Conservation (phyloP, 1,140 invertebrate genomes). For the Diabrotica virgifera region DNA sequence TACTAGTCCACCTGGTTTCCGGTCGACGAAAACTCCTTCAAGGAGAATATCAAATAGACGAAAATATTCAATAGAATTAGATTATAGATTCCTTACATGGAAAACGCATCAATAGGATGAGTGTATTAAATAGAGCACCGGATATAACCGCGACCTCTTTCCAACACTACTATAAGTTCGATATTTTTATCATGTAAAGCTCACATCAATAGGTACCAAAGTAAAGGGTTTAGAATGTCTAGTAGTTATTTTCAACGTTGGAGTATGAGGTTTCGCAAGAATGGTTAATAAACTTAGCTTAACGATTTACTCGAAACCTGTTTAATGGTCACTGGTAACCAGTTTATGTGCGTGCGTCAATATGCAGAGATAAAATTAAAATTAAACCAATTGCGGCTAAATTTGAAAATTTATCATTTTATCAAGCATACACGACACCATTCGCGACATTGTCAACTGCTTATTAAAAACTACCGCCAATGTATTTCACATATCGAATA, state of each 20-base stretch:
- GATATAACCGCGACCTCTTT: neutral
- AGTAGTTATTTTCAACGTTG: neutral
- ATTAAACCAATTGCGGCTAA: no score
- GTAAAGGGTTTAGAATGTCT: neutral
- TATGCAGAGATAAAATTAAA: no score
- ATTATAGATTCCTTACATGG: constrained; percentile 1
- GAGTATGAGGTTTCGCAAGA: no score
- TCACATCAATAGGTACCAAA: neutral
- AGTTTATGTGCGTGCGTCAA: no score
- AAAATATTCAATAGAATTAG: neutral
- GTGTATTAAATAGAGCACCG: neutral
- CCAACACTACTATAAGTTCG: neutral
- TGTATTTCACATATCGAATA: no score
- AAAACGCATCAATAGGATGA: neutral
- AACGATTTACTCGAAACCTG: no score
- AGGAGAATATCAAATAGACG: neutral
- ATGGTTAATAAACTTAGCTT: no score
- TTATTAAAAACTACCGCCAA: no score
- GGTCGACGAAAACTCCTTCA: neutral
- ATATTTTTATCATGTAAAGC: neutral
- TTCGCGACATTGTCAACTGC: no score
- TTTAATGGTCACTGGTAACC: no score
- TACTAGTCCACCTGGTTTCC: constrained; percentile 1
- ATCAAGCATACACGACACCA: no score
- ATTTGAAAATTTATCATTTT: no score